Percentiles rank a stretch among this genome's conserved stretches.
Evolutionary conservation across 2,797 vertebrate genomes (phyloP).

Genomic region (Discoglossus pictus): DNA sequence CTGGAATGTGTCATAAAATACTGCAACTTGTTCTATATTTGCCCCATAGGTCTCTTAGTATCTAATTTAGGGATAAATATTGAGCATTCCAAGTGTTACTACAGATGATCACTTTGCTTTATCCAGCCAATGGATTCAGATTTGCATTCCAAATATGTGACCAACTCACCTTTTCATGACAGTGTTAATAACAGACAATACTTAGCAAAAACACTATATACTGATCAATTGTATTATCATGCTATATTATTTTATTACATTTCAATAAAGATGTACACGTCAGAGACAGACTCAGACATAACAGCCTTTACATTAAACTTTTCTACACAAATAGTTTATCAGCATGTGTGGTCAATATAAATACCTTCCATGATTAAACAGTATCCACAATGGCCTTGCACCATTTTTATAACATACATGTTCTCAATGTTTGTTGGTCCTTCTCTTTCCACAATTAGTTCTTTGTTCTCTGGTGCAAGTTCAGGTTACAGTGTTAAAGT

Average conservation of each 20-base stretch:
- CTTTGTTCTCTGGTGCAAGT: slow-evolving; percentile 20
- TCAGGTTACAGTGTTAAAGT: slow-evolving; percentile 18
- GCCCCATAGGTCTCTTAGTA: too few relatives aligned
- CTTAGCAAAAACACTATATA: too few relatives aligned
- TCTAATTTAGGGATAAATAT: too few relatives aligned
- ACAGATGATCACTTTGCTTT: too few relatives aligned
- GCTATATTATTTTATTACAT: background rate
- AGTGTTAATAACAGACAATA: too few relatives aligned
- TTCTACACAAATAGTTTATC: background rate
- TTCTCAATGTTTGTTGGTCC: slow-evolving; percentile 5
- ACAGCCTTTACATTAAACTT: background rate
- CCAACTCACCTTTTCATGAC: too few relatives aligned
- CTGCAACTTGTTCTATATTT: too few relatives aligned
- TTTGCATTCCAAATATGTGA: too few relatives aligned
- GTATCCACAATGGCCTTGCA: background rate
- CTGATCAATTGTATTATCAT: background rate
- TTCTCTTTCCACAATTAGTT: slow-evolving; percentile 11
- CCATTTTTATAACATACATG: slow-evolving; percentile 1
- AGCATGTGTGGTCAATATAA: background rate
- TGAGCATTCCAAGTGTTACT: too few relatives aligned
- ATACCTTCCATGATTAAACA: slow-evolving; percentile 8
- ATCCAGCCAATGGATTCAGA: too few relatives aligned
- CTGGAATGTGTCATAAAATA: too few relatives aligned
- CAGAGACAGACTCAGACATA: background rate
- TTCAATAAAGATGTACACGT: background rate